Evolutionary conservation across 2,888 invertebrate species (phyloP).

Genomic region (Endomychus coccineus): DNA sequence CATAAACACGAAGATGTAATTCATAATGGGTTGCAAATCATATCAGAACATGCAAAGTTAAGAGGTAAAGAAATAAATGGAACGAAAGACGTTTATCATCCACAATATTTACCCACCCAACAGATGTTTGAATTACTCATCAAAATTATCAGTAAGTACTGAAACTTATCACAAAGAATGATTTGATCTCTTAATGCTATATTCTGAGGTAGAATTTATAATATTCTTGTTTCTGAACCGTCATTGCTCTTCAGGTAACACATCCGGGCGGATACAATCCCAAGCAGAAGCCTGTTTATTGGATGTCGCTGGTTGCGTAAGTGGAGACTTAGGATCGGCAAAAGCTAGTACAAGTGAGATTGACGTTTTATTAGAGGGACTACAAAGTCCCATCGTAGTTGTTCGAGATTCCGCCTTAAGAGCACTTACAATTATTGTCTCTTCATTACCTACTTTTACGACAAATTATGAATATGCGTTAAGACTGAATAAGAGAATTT

Average conservation of each 20-base stretch:
- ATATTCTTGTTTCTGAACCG: no score
- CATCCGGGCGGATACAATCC: conserved; percentile 65
- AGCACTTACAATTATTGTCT: conserved; percentile 57
- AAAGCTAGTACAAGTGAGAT: conserved; percentile 63
- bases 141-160: conserved; percentile 60
- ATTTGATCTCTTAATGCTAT: no score
- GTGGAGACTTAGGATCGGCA: conserved; percentile 58
- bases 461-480: conserved; percentile 53
- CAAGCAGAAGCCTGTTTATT: conserved; percentile 72
- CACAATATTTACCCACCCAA: conserved; percentile 69
- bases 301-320: conserved; percentile 69
- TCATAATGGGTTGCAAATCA: conserved; percentile 55
- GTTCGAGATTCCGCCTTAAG: conserved; percentile 76
- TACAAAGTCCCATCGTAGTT: conserved; percentile 63
- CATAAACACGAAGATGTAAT: conserved; percentile 51
- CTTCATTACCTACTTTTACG: conserved; percentile 55
- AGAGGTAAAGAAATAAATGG: conserved; percentile 44
- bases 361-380: conserved; percentile 63
- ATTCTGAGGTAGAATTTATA: no score
- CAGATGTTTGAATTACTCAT: conserved; percentile 76
- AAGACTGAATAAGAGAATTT: conserved; percentile 63
- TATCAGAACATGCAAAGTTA: conserved; percentile 66
- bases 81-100: conserved; percentile 55
- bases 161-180: no score
- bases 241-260: conserved; percentile 47